Percentiles rank a stretch among this genome's conserved stretches.
phyloP scores from a whole-genome alignment of 1,140 invertebrate genomes.

The Microplitis mediator region DNA sequence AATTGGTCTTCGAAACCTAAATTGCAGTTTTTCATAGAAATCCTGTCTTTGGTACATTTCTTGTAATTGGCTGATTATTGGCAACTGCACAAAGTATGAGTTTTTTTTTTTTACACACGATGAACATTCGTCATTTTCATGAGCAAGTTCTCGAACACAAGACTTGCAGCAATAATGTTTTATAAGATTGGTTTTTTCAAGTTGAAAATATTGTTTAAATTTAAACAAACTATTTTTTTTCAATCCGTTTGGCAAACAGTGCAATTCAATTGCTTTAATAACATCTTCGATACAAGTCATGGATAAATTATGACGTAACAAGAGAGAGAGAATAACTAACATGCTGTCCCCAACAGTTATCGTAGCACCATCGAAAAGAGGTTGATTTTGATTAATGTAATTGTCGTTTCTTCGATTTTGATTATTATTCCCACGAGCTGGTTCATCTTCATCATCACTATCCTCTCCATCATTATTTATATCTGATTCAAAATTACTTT shows the following conservation, averaged over 20 bases:
- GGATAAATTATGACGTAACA: constrained; percentile 10
- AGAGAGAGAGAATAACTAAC: constrained; percentile 17
- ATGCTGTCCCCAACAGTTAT: constrained; percentile 18
- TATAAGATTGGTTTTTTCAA: not conserved
- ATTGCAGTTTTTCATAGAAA: constrained; percentile 26
- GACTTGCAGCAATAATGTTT: constrained; percentile 26
- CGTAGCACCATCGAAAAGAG: constrained; percentile 4
- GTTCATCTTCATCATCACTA: not conserved
- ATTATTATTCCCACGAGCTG: not conserved
- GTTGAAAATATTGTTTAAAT: constrained; percentile 23
- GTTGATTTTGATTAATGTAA: not conserved
- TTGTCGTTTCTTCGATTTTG: not conserved
- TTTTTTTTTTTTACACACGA: constrained; percentile 22
- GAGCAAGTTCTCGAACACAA: not conserved
- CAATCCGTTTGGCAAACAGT: constrained; percentile 5
- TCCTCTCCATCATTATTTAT: not conserved
- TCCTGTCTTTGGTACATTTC: constrained; percentile 16
- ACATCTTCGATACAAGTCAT: constrained; percentile 5
- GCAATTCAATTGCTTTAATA: constrained; percentile 16
- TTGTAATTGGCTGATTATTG: constrained; percentile 22
- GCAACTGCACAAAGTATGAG: constrained; percentile 22
- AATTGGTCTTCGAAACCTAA: constrained; percentile 17
- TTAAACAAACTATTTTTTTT: constrained; percentile 22
- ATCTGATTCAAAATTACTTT: too few species aligned
- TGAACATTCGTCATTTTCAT: not conserved